A percentile compares a stretch with the other conserved stretches of the same genome.
These are phyloP conservation scores for Phaethornis superciliosus DNA, from an alignment of 2,113 vertebrate genomes.

Conservation along the genomic window DNA sequence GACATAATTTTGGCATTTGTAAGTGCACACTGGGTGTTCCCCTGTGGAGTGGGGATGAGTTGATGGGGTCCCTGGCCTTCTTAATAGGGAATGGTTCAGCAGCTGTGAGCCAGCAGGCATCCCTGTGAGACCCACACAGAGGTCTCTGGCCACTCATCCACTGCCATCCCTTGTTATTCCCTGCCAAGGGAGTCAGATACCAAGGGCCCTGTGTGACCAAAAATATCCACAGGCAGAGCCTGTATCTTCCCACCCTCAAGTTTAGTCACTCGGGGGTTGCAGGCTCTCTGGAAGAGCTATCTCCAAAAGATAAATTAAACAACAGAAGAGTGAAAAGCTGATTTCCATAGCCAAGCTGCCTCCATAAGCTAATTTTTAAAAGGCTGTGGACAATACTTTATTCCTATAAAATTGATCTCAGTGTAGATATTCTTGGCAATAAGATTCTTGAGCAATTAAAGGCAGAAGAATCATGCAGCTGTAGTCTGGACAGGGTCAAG, in stretches of 20 bases:
- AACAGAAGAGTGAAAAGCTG: background rate
- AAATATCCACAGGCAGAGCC: background rate
- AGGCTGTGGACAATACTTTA: background rate
- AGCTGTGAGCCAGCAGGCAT: background rate
- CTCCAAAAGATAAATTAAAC: background rate
- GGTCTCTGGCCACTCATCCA: background rate
- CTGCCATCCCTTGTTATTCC: background rate
- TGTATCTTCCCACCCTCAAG: background rate
- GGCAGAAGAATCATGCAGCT: background rate
- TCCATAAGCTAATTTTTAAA: background rate
- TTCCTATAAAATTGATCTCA: background rate
- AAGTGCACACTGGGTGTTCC: background rate
- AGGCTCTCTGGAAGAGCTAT: background rate
- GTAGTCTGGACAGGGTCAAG: background rate
- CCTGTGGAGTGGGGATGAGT: background rate
- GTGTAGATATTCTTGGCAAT: background rate
- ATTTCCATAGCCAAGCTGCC: background rate
- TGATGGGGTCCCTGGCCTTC: background rate
- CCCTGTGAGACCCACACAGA: background rate
- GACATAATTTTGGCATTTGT: background rate
- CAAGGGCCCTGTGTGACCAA: fast-evolving
- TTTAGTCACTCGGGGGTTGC: background rate
- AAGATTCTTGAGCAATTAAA: background rate
- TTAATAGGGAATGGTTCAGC: background rate
- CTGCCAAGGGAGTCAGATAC: background rate